Evolutionary conservation across 1,140 invertebrate genomes (phyloP).

Genomic region (Rhyacophila brunnea): DNA sequence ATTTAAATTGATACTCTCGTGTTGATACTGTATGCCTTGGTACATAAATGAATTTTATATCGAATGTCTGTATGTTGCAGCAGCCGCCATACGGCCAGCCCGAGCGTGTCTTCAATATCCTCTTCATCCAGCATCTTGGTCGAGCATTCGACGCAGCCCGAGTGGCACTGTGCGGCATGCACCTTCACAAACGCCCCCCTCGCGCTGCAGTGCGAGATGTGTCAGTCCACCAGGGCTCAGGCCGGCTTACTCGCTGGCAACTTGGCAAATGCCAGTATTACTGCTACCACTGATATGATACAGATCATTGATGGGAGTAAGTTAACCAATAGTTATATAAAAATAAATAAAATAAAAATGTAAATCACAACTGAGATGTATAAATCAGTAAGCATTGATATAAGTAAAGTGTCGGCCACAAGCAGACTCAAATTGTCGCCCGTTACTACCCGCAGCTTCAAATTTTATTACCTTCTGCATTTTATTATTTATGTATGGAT

Average conservation of each 20-base stretch:
- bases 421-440: too few relatives aligned
- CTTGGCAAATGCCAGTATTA: slow-evolving; percentile 34
- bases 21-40: too few relatives aligned
- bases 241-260: slow-evolving; percentile 50
- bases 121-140: background rate
- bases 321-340: too few relatives aligned
- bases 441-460: too few relatives aligned
- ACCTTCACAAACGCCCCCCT: slow-evolving; percentile 76
- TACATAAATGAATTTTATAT: too few relatives aligned
- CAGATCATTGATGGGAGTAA: slow-evolving; percentile 23
- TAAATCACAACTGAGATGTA: too few relatives aligned
- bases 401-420: too few relatives aligned
- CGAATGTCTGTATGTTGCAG: background rate
- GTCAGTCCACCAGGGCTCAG: slow-evolving; percentile 66
- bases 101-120: background rate
- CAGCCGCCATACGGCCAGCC: background rate
- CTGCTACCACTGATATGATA: slow-evolving; percentile 19
- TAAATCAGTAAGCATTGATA: too few relatives aligned
- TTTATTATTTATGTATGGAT: too few relatives aligned
- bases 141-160: slow-evolving; percentile 6
- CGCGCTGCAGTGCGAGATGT: slow-evolving; percentile 77
- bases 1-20: too few relatives aligned
- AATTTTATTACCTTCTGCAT: too few relatives aligned
- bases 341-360: too few relatives aligned
- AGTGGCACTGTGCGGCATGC: slow-evolving; percentile 79